A percentile compares a stretch with the other conserved stretches of the same genome.
These are phyloP conservation scores for Lacerta agilis DNA, from an alignment of 2,797 vertebrate genomes.

Conservation along the genomic window DNA sequence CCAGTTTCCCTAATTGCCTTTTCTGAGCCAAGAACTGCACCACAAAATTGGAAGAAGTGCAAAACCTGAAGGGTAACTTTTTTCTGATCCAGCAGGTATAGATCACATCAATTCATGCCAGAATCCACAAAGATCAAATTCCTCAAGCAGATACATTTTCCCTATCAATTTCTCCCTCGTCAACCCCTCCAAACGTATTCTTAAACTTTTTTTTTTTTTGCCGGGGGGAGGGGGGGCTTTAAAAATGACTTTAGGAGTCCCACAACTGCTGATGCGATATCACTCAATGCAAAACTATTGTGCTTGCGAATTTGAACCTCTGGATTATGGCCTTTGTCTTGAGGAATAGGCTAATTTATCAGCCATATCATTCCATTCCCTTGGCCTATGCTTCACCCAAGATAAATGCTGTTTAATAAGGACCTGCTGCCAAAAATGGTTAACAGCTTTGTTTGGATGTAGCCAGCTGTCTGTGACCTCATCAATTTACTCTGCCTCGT, in stretches of 20 bases:
- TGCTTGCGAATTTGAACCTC: background rate
- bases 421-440: slow-evolving; percentile 42
- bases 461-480: slow-evolving; percentile 45
- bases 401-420: slow-evolving; percentile 44
- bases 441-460: slow-evolving; percentile 49
- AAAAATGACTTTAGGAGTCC: background rate
- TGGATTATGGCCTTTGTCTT: slow-evolving; percentile 8
- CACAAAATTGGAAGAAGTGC: too few relatives aligned
- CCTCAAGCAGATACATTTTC: too few relatives aligned
- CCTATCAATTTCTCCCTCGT: background rate
- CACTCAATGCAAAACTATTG: background rate
- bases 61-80: too few relatives aligned
- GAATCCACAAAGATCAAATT: too few relatives aligned
- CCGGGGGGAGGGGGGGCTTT: background rate
- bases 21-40: too few relatives aligned
- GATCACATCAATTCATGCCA: too few relatives aligned
- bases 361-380: slow-evolving; percentile 35
- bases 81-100: too few relatives aligned
- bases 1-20: too few relatives aligned
- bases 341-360: slow-evolving; percentile 45
- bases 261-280: background rate
- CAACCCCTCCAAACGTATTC: background rate
- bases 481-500: slow-evolving; percentile 48
- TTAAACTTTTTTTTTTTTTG: background rate
- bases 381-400: slow-evolving; percentile 26